Evolutionary conservation across 2,113 vertebrate species (phyloP).

Genomic region (Pao palembangensis): DNA sequence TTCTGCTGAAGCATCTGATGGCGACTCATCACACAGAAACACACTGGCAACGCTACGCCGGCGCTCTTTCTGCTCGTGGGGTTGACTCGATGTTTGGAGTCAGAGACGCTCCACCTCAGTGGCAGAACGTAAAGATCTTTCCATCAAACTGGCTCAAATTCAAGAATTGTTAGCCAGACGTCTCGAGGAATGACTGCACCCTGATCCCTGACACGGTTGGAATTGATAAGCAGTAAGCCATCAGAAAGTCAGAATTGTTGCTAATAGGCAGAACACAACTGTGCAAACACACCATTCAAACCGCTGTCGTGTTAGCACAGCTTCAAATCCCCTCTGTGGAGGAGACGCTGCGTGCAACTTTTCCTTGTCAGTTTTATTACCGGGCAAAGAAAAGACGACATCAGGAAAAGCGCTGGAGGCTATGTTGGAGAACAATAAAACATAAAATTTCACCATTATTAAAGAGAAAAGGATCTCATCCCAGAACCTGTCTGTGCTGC

Average conservation of each 20-base stretch:
- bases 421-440: slow-evolving; percentile 75
- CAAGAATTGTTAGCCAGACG: slow-evolving; percentile 16
- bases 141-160: slow-evolving; percentile 37
- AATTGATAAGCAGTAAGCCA: slow-evolving; percentile 42
- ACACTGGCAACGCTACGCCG: slow-evolving; percentile 1
- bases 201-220: slow-evolving; percentile 40
- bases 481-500: slow-evolving; percentile 78
- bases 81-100: slow-evolving; percentile 28
- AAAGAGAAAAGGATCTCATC: slow-evolving; percentile 73
- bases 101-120: slow-evolving; percentile 4
- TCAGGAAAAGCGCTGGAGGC: slow-evolving; percentile 61
- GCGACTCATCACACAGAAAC: slow-evolving; percentile 47
- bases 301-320: slow-evolving; percentile 50
- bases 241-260: slow-evolving; percentile 48
- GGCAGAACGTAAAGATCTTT: slow-evolving; percentile 31
- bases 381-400: slow-evolving; percentile 44
- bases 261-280: slow-evolving; percentile 54
- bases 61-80: slow-evolving; percentile 13
- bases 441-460: slow-evolving; percentile 80
- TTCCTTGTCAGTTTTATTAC: slow-evolving; percentile 60
- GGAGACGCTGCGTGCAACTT: slow-evolving; percentile 27
- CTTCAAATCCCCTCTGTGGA: slow-evolving; percentile 40
- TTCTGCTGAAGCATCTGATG: slow-evolving; percentile 37
- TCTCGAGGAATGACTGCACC: slow-evolving; percentile 35
- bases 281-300: slow-evolving; percentile 59